Conservation (phyloP, 2,888 invertebrate genomes). For the Gymnoscelis rufifasciata region DNA sequence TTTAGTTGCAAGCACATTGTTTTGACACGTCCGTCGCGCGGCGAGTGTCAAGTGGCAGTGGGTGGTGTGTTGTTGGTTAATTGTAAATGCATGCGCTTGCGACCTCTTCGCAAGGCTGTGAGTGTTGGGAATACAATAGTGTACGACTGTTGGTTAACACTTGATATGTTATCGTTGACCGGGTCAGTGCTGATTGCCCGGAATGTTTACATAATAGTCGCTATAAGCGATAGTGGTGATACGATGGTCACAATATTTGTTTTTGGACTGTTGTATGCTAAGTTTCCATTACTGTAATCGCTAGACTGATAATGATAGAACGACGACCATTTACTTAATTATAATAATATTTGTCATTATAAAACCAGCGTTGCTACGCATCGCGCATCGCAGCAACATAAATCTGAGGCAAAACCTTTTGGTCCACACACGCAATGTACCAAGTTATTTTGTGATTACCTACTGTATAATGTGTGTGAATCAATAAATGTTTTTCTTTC, state of each 20-base stretch:
- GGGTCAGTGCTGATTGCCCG: conserved; percentile 18
- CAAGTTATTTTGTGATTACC: too few relatives aligned
- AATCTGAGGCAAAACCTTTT: too few relatives aligned
- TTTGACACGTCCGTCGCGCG: conserved; percentile 28
- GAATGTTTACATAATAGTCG: conserved; percentile 21
- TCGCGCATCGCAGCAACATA: too few relatives aligned
- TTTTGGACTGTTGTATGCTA: not conserved
- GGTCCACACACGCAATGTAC: too few relatives aligned
- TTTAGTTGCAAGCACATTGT: conserved; percentile 71
- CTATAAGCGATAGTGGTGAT: conserved; percentile 16
- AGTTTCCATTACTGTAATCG: too few relatives aligned
- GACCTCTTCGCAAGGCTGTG: conserved; percentile 44
- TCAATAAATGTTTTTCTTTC: too few relatives aligned
- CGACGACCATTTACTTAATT: too few relatives aligned
- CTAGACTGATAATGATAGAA: too few relatives aligned
- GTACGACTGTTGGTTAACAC: not conserved
- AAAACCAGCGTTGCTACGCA: too few relatives aligned
- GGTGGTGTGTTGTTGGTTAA: conserved; percentile 19
- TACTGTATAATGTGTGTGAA: too few relatives aligned
- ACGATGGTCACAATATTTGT: conserved; percentile 9
- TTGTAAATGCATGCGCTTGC: conserved; percentile 44
- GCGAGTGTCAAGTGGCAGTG: conserved; percentile 28
- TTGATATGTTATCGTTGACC: conserved; percentile 23
- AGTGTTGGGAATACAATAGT: conserved; percentile 5
- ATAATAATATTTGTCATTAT: too few relatives aligned